phyloP scores from a whole-genome alignment of 2,797 vertebrate genomes.

The Pithecia hirsuta region DNA sequence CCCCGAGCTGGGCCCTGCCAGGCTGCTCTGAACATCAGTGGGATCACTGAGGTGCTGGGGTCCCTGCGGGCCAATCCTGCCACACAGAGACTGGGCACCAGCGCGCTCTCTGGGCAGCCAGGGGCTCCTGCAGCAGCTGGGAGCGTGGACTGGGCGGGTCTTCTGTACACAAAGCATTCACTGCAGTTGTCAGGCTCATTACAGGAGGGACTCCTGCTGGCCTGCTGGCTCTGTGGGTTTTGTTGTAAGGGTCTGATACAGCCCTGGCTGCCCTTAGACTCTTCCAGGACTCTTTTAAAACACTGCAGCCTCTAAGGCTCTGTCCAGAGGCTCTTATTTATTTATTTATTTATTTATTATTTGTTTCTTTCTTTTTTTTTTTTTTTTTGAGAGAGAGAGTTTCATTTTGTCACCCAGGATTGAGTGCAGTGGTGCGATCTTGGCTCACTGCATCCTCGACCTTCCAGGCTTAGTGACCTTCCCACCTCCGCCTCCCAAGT shows the following conservation, averaged over 20 bases:
- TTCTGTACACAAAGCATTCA: not conserved
- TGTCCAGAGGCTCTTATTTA: not conserved
- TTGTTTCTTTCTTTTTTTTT: too few species aligned
- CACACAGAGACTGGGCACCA: too few species aligned
- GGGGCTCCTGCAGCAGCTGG: not conserved
- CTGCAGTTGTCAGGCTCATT: not conserved
- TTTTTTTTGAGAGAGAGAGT: not conserved
- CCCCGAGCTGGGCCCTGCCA: not conserved
- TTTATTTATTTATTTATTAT: not conserved
- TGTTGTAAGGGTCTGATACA: not conserved
- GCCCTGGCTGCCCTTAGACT: not conserved
- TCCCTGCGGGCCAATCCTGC: not conserved
- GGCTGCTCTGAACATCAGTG: fast-evolving
- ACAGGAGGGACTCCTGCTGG: not conserved
- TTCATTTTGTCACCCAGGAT: not conserved
- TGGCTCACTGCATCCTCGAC: not conserved
- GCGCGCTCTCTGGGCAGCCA: too few species aligned
- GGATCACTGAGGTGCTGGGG: fast-evolving
- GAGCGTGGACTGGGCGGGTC: not conserved
- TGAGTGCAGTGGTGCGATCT: not conserved
- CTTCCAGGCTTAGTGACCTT: not conserved
- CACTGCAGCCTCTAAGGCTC: not conserved
- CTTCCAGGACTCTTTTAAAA: not conserved
- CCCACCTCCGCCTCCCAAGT: not conserved
- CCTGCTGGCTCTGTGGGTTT: not conserved